These are phyloP conservation scores for Scaptomyza graminum DNA, from an alignment of 1,140 invertebrate genomes.

Conservation along the genomic window DNA sequence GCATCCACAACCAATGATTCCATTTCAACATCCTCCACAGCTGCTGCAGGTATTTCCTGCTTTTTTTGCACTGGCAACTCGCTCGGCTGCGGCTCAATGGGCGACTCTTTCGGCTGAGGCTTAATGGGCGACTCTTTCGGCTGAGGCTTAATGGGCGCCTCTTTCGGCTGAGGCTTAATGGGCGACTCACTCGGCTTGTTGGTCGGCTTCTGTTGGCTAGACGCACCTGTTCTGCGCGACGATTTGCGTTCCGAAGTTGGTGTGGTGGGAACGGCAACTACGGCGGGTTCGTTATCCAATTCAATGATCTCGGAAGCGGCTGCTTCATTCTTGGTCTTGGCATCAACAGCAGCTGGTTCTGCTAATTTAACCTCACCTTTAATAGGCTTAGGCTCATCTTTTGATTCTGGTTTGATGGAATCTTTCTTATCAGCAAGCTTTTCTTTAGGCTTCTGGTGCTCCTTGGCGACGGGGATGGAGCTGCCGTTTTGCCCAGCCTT, in stretches of 20 bases:
- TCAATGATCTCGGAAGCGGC: conserved; percentile 10
- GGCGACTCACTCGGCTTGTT: conserved; percentile 15
- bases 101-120: conserved; percentile 27
- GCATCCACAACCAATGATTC: conserved; percentile 60
- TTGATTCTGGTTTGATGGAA: conserved; percentile 5
- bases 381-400: conserved; percentile 9
- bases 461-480: conserved; percentile 35
- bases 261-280: conserved; percentile 29
- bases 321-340: not conserved
- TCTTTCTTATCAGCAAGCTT: conserved; percentile 41
- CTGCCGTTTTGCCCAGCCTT: conserved; percentile 61
- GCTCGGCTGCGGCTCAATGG: not conserved
- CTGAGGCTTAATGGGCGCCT: conserved; percentile 16
- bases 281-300: conserved; percentile 6
- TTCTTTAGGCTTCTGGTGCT: conserved; percentile 48
- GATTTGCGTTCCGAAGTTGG: conserved; percentile 57
- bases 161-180: conserved; percentile 13
- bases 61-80: not conserved
- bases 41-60: not conserved
- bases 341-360: conserved; percentile 9
- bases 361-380: conserved; percentile 31
- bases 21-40: conserved; percentile 71
- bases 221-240: conserved; percentile 38
- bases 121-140: conserved; percentile 11
- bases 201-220: conserved; percentile 44